These are phyloP conservation scores for Epirrhoe alternata DNA, from an alignment of 2,888 invertebrate species.

Conservation along the genomic window DNA sequence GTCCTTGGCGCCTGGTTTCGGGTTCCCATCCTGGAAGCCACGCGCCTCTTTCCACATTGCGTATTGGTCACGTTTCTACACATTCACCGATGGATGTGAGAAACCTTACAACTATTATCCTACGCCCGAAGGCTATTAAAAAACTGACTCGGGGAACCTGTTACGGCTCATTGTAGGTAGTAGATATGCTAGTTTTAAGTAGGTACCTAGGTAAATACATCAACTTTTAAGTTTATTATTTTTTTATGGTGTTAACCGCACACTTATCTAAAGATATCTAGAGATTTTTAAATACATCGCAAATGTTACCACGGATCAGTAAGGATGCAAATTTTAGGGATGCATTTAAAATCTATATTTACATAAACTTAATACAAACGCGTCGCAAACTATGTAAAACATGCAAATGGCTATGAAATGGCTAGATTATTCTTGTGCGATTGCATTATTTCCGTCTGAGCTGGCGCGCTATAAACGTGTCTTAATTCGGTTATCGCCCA, in stretches of 20 bases:
- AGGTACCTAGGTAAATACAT: background rate
- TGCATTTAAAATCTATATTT: no score
- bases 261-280: no score
- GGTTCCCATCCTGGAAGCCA: constrained; percentile 36
- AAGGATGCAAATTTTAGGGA: no score
- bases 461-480: constrained; percentile 12
- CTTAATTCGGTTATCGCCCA: constrained; percentile 5
- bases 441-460: constrained; percentile 35
- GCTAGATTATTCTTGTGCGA: constrained; percentile 31
- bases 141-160: background rate
- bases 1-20: constrained; percentile 24
- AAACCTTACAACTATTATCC: constrained; percentile 55
- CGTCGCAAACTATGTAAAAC: constrained; percentile 1
- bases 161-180: background rate
- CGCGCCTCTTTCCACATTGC: constrained; percentile 25
- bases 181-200: background rate
- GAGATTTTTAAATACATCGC: no score
- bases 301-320: no score
- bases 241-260: no score
- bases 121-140: constrained; percentile 25
- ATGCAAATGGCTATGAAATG: constrained; percentile 21
- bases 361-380: constrained; percentile 8
- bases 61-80: constrained; percentile 41
- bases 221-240: no score
- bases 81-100: constrained; percentile 45